Conservation (phyloP, 2,888 invertebrate genomes). For the Thysanoteuthis rhombus region DNA sequence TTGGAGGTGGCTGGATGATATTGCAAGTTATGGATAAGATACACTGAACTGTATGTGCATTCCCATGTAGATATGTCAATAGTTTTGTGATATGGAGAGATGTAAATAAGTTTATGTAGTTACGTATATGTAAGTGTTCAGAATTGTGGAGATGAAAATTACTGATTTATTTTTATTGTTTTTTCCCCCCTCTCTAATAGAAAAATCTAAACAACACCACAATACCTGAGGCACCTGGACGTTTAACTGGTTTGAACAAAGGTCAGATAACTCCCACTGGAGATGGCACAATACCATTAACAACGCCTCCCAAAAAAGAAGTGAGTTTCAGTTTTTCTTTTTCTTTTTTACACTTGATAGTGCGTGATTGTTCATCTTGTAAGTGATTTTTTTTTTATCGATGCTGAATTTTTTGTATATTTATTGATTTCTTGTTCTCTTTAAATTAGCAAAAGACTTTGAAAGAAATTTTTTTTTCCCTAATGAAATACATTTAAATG, state of each 20-base stretch:
- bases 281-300: background rate
- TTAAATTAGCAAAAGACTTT: no score
- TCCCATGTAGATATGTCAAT: no score
- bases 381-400: no score
- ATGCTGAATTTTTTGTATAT: no score
- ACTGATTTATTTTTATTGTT: constrained; percentile 25
- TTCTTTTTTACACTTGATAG: background rate
- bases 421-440: no score
- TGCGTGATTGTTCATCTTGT: no score
- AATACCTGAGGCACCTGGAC: background rate
- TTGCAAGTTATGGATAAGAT: no score
- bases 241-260: background rate
- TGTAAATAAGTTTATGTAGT: background rate
- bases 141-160: background rate
- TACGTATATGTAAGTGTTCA: background rate
- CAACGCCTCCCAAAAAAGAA: background rate
- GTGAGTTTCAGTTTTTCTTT: background rate
- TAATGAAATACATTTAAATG: no score
- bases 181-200: constrained; percentile 16
- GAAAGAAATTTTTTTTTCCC: no score
- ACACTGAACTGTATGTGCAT: no score
- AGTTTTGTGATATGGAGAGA: no score
- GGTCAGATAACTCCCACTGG: background rate
- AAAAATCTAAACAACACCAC: background rate
- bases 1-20: no score